phyloP scores from a whole-genome alignment of 2,113 vertebrate genomes.

The Limanda limanda region DNA sequence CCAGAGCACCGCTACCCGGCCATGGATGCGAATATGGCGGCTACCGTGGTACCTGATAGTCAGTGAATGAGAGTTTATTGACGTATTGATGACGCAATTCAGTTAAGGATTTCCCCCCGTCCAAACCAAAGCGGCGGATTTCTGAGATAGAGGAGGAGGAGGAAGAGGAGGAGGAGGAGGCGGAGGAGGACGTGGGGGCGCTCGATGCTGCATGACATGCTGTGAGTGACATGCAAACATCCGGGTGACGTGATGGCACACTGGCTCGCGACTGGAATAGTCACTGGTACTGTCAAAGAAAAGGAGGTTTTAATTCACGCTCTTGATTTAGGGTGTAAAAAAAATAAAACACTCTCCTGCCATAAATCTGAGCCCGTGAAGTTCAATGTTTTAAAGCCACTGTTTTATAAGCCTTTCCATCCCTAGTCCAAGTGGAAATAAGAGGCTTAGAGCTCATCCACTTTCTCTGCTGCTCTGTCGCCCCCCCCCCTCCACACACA shows the following conservation, averaged over 20 bases:
- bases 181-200: conserved; percentile 30
- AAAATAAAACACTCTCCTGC: neutral
- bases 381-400: conserved; percentile 58
- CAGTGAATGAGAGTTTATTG: conserved; percentile 82
- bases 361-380: conserved; percentile 34
- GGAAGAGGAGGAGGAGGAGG: conserved; percentile 5
- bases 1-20: conserved; percentile 74
- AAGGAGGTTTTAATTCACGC: neutral
- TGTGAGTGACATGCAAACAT: conserved; percentile 41
- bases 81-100: conserved; percentile 87
- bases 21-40: conserved; percentile 88
- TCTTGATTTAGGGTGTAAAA: conserved; percentile 7
- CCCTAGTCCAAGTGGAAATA: conserved; percentile 65
- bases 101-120: conserved; percentile 85
- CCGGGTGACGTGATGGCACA: conserved; percentile 37
- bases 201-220: conserved; percentile 24
- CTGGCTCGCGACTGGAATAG: conserved; percentile 23
- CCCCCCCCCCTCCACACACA: conserved; percentile 24
- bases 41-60: conserved; percentile 81
- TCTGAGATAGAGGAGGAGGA: conserved; percentile 19
- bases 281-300: neutral
- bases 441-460: conserved; percentile 76
- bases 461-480: conserved; percentile 34
- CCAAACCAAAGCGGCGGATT: conserved; percentile 61
- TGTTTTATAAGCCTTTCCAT: conserved; percentile 65